Base-by-base conservation (phyloP, 2,888 invertebrate species). In the Pasiphila rectangulata region DNA sequence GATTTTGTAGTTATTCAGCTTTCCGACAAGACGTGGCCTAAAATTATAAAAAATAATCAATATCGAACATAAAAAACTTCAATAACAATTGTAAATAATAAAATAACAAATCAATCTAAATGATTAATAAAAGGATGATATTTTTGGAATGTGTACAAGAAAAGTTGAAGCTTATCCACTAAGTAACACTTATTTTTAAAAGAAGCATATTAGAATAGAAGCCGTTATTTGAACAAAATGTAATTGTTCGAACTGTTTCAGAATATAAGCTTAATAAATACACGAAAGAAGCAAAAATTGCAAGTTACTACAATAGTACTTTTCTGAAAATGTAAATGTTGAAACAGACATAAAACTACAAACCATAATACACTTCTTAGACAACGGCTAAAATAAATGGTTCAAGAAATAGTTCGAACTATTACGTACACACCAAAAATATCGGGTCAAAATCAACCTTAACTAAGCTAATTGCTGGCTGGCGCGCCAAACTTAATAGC, bases 401-500 rank as follows among this genome's bases (percentile, higher is more conserved):
- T 9, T 30, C 4, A 1, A 3, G 9, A 17, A 0, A 29, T 5
- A 32, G n/a, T 32, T 16, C 32, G 16, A 27, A 27, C 25, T 6
- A 25, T 25, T 13, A 1, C 12, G 13, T 27, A 13, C 13, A 27
- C n/a, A 27, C 4, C 44, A 41, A n/a, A 46, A 50, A 39, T 25
- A 39, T 35, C 49, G 13, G 34, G 52, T 56, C 56, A 50, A 51
- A 58, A 63, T 62, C 59, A 60, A 57, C 57, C 49, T 49, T 59
- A 57, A 0, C 9, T 4, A 20, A 39, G 25, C 35, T 32, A 34
- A 36, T 63, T 63, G 74, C 67, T 77, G 79, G 79, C 80, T 32
- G 75, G 79, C 79, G 75, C 82, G 84, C 82, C 83, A 69, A 84
- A 84, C 83, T 84, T 78, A 83, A 83, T 83, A 81, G 83, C 83